These are phyloP conservation scores for Eutrigla gurnardus DNA, from an alignment of 2,797 vertebrate genomes.

Conservation along the genomic window DNA sequence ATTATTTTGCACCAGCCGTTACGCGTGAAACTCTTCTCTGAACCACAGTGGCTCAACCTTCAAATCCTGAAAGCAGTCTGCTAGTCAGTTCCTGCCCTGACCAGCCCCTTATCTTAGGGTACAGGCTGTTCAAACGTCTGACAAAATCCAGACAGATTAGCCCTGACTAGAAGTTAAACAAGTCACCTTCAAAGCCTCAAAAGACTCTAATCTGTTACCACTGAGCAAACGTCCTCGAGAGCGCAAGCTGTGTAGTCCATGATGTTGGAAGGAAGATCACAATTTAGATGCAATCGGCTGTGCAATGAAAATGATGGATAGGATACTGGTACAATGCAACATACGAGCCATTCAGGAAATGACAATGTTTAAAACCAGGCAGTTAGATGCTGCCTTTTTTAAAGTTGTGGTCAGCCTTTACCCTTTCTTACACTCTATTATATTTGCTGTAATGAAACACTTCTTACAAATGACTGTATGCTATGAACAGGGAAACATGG, in stretches of 20 bases:
- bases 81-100: constrained; percentile 62
- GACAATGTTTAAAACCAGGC: constrained; percentile 26
- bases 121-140: constrained; percentile 77
- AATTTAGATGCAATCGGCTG: constrained; percentile 77
- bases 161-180: constrained; percentile 80
- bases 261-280: constrained; percentile 68
- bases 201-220: constrained; percentile 74
- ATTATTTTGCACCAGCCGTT: constrained; percentile 64
- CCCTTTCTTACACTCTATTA: neutral
- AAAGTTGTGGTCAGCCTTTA: constrained; percentile 6
- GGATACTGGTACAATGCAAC: constrained; percentile 45
- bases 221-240: constrained; percentile 69
- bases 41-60: constrained; percentile 67
- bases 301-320: constrained; percentile 54
- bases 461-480: neutral
- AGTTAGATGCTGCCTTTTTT: constrained; percentile 10
- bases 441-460: constrained; percentile 16
- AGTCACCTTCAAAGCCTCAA: constrained; percentile 81
- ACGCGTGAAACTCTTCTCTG: constrained; percentile 57
- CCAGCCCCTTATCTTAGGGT: constrained; percentile 80
- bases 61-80: constrained; percentile 70
- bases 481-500: neutral
- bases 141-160: constrained; percentile 84
- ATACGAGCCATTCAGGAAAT: constrained; percentile 32
- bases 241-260: constrained; percentile 54